These are phyloP conservation scores for Tipula helvola DNA, from an alignment of 2,888 invertebrate species.

Conservation along the genomic window DNA sequence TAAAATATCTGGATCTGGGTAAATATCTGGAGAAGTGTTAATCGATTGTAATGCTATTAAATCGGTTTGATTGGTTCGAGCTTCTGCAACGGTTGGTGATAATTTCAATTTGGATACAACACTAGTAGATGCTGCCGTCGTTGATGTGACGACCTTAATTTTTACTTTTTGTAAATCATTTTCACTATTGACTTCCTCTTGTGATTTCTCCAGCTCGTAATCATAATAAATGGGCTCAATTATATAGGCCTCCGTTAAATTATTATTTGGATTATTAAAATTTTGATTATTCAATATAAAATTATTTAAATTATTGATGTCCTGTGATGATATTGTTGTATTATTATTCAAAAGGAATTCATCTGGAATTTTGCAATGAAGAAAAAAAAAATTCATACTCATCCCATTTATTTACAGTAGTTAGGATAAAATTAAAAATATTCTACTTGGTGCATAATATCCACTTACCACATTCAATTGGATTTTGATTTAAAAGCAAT, in stretches of 20 bases:
- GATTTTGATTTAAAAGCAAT: neutral
- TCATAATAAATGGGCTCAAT: conserved; percentile 11
- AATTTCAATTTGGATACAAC: neutral
- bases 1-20: conserved; percentile 18
- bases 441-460: neutral
- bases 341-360: neutral
- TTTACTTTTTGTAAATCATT: neutral
- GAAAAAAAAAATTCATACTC: neutral
- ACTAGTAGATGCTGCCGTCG: neutral
- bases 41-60: neutral
- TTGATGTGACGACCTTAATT: neutral
- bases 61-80: neutral
- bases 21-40: conserved; percentile 16
- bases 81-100: neutral
- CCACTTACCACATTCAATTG: neutral
- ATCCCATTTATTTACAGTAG: neutral
- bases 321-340: conserved; percentile 7
- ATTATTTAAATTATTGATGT: conserved; percentile 5
- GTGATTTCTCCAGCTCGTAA: neutral
- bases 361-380: neutral
- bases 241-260: neutral
- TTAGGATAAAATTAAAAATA: neutral
- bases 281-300: conserved; percentile 4
- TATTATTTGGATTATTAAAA: neutral
- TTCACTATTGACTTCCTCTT: neutral